These are phyloP conservation scores for Nezara viridula DNA, from an alignment of 2,888 invertebrate genomes.

Conservation along the genomic window DNA sequence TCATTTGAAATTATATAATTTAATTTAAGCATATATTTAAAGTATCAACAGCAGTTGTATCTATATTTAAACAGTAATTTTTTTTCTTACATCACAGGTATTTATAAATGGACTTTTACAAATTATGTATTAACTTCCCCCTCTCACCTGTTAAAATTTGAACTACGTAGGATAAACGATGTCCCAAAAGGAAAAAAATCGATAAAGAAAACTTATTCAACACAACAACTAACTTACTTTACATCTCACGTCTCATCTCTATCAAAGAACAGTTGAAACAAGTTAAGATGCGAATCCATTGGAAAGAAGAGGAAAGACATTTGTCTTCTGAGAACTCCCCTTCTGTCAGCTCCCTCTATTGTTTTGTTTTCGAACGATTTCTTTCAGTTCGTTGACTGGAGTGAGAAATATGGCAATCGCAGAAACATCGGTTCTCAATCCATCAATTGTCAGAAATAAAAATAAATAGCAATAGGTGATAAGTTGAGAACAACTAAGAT, in stretches of 20 bases:
- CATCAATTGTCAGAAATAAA: not conserved
- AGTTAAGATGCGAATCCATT: not conserved
- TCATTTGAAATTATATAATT: too few species aligned
- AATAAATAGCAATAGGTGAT: not conserved
- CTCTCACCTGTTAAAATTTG: not conserved
- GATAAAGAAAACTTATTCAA: not conserved
- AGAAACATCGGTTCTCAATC: not conserved
- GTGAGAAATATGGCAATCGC: not conserved
- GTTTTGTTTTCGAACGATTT: not conserved
- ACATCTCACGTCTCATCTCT: not conserved
- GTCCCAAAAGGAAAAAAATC: not conserved
- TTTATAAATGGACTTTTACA: too few species aligned
- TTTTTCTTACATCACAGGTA: too few species aligned
- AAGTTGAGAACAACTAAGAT: too few species aligned
- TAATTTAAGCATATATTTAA: too few species aligned
- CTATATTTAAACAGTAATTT: too few species aligned
- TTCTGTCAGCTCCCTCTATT: not conserved
- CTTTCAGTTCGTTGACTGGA: not conserved
- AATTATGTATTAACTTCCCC: too few species aligned
- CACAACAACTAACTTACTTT: not conserved
- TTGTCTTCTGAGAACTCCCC: not conserved
- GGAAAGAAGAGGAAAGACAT: not conserved
- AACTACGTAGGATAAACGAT: not conserved
- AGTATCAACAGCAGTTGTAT: too few species aligned
- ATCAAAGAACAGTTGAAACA: not conserved